Conservation (phyloP, 2,797 vertebrate genomes). For the Acanthis flammea region DNA sequence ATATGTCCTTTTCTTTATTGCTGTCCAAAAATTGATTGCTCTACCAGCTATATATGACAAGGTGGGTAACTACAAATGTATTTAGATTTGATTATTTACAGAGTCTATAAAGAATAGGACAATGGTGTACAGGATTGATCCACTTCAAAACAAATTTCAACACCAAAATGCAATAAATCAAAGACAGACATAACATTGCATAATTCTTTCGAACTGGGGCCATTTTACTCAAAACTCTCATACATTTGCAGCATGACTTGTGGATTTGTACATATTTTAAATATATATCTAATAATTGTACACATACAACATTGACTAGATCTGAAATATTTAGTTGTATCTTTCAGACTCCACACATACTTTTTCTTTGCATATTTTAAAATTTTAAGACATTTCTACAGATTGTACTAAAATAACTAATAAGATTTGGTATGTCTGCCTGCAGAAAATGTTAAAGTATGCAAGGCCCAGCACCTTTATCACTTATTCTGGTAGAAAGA, state of each 20-base stretch:
- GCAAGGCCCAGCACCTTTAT: not conserved
- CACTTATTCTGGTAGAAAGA: not conserved
- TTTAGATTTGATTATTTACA: constrained; percentile 42
- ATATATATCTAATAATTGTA: not conserved
- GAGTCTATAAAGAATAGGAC: not conserved
- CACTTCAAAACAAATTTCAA: not conserved
- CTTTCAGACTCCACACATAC: not conserved
- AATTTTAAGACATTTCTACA: not conserved
- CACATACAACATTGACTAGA: not conserved
- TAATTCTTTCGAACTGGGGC: not conserved
- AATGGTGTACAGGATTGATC: not conserved
- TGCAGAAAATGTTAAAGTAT: not conserved
- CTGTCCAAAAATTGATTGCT: constrained; percentile 6
- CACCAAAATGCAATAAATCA: not conserved
- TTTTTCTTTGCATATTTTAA: not conserved
- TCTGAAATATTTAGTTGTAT: not conserved
- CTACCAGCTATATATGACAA: not conserved
- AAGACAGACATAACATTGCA: not conserved
- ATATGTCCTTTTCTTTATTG: not conserved
- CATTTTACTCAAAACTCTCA: not conserved
- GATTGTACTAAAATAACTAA: not conserved
- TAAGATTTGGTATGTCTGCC: not conserved
- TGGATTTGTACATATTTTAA: not conserved
- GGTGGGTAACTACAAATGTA: constrained; percentile 6
- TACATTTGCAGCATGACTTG: not conserved